Percentiles rank a stretch among this genome's conserved stretches.
phyloP scores from a whole-genome alignment of 2,797 vertebrate species.

The Menidia menidia region DNA sequence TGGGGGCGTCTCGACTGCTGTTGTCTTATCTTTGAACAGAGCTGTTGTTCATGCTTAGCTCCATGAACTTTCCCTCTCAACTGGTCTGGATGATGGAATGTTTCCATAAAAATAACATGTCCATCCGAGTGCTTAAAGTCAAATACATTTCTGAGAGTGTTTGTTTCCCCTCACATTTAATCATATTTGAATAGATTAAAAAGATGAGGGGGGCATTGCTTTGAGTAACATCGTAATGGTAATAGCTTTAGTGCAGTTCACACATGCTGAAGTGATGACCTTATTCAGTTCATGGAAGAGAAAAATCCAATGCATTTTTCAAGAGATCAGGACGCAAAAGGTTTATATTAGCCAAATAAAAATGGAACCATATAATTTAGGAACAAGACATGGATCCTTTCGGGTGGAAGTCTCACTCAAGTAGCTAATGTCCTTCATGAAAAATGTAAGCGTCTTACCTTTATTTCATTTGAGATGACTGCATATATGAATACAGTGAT shows the following conservation, averaged over 20 bases:
- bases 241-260: background rate
- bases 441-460: too few species aligned
- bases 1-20: constrained; percentile 11
- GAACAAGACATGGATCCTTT: too few species aligned
- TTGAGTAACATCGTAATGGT: background rate
- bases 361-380: too few species aligned
- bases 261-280: too few species aligned
- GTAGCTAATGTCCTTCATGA: too few species aligned
- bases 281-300: too few species aligned
- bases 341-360: too few species aligned
- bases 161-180: background rate
- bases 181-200: background rate
- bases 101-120: background rate
- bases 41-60: constrained; percentile 28
- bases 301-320: too few species aligned
- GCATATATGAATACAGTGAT: too few species aligned
- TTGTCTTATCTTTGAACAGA: constrained; percentile 17
- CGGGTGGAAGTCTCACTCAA: too few species aligned
- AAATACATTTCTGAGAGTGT: constrained; percentile 1
- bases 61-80: constrained; percentile 3
- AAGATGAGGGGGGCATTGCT: background rate
- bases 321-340: too few species aligned
- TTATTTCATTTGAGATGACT: too few species aligned
- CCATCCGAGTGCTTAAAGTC: background rate
- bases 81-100: background rate